A percentile compares a stretch with the other conserved stretches of the same genome.
Conservation (phyloP, 2,113 vertebrate species). For the Mormyrus iriodes region DNA sequence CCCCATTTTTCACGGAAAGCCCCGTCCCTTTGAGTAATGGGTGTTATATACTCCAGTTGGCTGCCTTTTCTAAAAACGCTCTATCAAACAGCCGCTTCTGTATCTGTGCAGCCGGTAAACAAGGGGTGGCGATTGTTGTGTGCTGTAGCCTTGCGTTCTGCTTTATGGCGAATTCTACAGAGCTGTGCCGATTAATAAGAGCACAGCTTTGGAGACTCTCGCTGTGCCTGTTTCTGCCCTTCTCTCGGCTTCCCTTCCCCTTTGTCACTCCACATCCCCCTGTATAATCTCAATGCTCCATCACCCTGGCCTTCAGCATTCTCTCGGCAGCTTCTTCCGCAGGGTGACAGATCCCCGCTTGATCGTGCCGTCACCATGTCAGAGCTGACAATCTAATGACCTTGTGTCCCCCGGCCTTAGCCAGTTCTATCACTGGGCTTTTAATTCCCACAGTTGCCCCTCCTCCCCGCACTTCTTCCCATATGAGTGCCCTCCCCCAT, state of each 20-base stretch:
- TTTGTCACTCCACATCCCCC: background rate
- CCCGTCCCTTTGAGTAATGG: background rate
- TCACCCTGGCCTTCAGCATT: constrained; percentile 13
- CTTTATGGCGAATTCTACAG: background rate
- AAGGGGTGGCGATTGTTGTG: background rate
- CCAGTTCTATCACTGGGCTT: constrained; percentile 25
- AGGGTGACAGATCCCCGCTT: constrained; percentile 39
- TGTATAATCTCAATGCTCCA: background rate
- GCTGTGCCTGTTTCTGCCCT: background rate
- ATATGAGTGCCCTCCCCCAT: background rate
- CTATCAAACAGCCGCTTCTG: background rate
- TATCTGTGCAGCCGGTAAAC: background rate
- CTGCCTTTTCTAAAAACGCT: background rate
- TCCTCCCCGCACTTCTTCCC: background rate
- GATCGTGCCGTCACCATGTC: constrained; percentile 31
- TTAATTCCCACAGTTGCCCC: constrained; percentile 21
- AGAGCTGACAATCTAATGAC: constrained; percentile 36
- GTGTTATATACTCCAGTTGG: background rate
- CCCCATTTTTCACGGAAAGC: background rate
- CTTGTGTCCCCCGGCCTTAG: constrained; percentile 12
- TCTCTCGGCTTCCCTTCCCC: background rate
- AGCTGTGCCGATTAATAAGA: background rate
- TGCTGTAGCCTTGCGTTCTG: background rate
- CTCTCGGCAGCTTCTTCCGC: constrained; percentile 21
- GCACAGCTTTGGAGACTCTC: constrained; percentile 4